Conservation (phyloP, 2,888 invertebrate species). For the Brassicogethes aeneus region DNA sequence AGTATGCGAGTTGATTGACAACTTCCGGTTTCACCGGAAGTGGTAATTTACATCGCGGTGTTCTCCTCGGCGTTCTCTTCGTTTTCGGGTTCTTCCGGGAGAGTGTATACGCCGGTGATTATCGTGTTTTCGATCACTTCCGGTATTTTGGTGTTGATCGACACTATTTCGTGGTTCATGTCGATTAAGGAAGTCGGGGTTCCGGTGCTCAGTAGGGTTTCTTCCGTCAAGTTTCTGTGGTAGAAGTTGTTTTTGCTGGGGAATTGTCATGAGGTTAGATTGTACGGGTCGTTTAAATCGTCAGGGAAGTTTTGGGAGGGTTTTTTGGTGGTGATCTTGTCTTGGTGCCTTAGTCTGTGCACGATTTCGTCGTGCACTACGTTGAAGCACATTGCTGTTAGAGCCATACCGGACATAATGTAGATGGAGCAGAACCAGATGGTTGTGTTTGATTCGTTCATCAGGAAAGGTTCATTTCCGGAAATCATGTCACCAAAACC, state of each 20-base stretch:
- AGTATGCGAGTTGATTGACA: too few relatives aligned
- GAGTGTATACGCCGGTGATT: slow-evolving; percentile 47
- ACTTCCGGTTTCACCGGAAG: too few relatives aligned
- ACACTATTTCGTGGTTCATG: slow-evolving; percentile 33
- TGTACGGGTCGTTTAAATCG: slow-evolving; percentile 57
- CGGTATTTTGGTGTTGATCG: slow-evolving; percentile 31
- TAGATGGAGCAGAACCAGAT: slow-evolving; percentile 86
- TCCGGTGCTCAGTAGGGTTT: slow-evolving; percentile 47
- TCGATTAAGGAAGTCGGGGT: slow-evolving; percentile 44
- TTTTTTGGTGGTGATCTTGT: slow-evolving; percentile 37
- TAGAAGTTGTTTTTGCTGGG: slow-evolving; percentile 45
- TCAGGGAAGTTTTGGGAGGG: slow-evolving; percentile 49
- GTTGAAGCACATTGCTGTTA: slow-evolving; percentile 87
- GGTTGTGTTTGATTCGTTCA: slow-evolving; percentile 58
- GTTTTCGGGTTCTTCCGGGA: slow-evolving; percentile 48
- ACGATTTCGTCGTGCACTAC: slow-evolving; percentile 84
- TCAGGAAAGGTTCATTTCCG: slow-evolving; percentile 50
- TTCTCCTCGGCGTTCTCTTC: slow-evolving; percentile 44
- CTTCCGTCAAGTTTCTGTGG: slow-evolving; percentile 50
- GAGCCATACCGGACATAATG: slow-evolving; percentile 76
- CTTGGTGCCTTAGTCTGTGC: slow-evolving; percentile 56
- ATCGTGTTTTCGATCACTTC: slow-evolving; percentile 38
- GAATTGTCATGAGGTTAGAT: slow-evolving; percentile 68
- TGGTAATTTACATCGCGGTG: slow-evolving; percentile 37
- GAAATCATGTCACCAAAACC: slow-evolving; percentile 84